Evolutionary conservation across 2,888 invertebrate genomes (phyloP), one percentile per base, ranked within the genome.

Genomic region (Ptychoptera albimana): DNA sequence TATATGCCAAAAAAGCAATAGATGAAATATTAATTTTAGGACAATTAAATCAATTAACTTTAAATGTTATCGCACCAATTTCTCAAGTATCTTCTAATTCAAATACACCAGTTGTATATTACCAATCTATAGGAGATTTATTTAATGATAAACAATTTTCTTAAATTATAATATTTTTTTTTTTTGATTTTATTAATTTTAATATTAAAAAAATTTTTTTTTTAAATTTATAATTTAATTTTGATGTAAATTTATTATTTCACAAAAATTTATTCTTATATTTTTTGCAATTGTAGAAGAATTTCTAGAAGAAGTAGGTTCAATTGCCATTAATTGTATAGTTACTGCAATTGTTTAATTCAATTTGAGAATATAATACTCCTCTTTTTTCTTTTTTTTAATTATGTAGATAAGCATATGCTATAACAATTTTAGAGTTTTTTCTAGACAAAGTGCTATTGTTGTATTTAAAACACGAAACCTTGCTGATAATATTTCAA

Each of bases 381-480:
- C 34, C 35, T 40, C 39, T 44, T 7, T 45, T 36, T 48, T 46
- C 46, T 46, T 43, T 38, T 31, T 49, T 39, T 45, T 41, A 51
- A 42, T 51, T 51, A 42, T 49, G 49, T 29, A 49, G 42, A n/a
- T 42, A 45, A 42, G 44, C 47, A 32, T 46, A 46, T n/a, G 48
- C 48, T 12, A 35, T 37, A 5, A 45, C 41, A 42, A 45, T 31
- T 45, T 45, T 38, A 23, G 29, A 44, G 48, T 34, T 43, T 43
- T 51, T 35, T 43, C 43, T 16, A 49, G 50, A 34, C 39, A n/a
- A 14, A 53, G 37, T 36, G 50, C 46, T 23, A 54, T 53, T 37
- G 45, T 46, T 38, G 46, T 51, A 14, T 49, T 48, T 11, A 57
- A 50, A 45, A 54, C 45, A 45, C 53, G 37, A 48, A 56, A 56